Base-by-base conservation (phyloP, 1,140 invertebrate species). In the Bombus waltoni region DNA sequence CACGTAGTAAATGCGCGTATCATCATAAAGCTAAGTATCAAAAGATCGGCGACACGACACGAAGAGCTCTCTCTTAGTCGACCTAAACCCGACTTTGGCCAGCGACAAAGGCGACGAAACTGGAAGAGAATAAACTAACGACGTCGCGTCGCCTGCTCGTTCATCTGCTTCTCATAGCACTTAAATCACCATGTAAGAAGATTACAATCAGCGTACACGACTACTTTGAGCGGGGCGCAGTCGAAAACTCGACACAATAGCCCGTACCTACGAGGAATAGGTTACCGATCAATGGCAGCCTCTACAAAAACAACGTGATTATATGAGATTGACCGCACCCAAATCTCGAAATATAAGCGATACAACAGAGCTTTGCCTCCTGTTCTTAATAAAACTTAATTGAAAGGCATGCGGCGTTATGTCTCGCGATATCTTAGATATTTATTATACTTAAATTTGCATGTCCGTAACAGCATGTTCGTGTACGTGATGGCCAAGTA, bases 201-300 rank as follows among this genome's bases (percentile, higher is more conserved):
- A 92, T 92, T 92, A 92, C 85, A 92, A 92, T 92, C 90, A 92
- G 79, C 76, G 82, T 85, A 85, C 82, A 74, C 71, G 82, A 86
- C 73, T 86, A 78, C 81, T 89, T 79, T 62, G 76, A 76, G 38
- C 65, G 35, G 59, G 70, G 72, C 65, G 68, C 66, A 66, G n/a
- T 79, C 78, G 72, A 91, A 88, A 88, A 87, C 59, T 72, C 65
- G 32, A 82, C 75, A 88, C 89, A 87, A 90, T 86, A 44, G 85
- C n/a, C 44, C 40, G 72, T 68, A 57, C 88, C 88, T 78, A 87
- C 73, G 53, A 83, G 85, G 85, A 83, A 89, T 90, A 81, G 83
- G 71, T 92, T 88, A 89, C 77, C 71, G 40, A 91, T 85, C 83
- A 80, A 65, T 40, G 59, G 18, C 18, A n/a, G 1, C 18, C 47